Conservation (phyloP, 2,888 invertebrate genomes). For the Microplitis manilae region DNA sequence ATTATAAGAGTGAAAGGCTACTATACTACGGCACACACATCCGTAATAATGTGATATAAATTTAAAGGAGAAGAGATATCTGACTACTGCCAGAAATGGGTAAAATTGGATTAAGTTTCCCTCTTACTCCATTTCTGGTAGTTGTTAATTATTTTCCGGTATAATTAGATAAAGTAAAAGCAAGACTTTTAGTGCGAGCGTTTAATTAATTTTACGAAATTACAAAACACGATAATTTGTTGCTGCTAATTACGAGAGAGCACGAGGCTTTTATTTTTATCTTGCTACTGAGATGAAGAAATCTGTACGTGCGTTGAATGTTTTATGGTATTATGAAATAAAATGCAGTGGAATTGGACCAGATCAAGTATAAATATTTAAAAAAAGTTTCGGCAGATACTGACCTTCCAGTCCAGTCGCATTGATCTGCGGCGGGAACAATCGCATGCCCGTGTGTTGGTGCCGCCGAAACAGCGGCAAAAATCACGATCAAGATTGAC, state of each 20-base stretch:
- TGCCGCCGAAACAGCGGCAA: constrained; percentile 50
- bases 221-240: not conserved
- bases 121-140: constrained; percentile 40
- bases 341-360: not conserved
- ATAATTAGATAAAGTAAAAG: constrained; percentile 38
- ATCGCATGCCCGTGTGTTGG: constrained; percentile 54
- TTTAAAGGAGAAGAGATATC: constrained; percentile 30
- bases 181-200: constrained; percentile 12
- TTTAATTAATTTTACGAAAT: constrained; percentile 7
- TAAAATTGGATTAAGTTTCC: constrained; percentile 36
- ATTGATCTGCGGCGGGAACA: constrained; percentile 65
- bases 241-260: not conserved
- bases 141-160: constrained; percentile 36
- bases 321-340: not conserved
- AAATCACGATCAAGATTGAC: constrained; percentile 37
- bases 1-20: constrained; percentile 40
- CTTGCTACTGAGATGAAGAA: not conserved
- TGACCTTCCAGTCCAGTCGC: constrained; percentile 70
- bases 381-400: constrained; percentile 46
- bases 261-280: not conserved
- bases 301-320: not conserved
- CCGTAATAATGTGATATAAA: constrained; percentile 30
- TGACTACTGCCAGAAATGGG: constrained; percentile 46
- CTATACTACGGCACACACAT: constrained; percentile 15
- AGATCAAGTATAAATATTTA: not conserved